Evolutionary conservation across 2,797 vertebrate genomes (phyloP).

Genomic region (Arrhamphus sclerolepis): DNA sequence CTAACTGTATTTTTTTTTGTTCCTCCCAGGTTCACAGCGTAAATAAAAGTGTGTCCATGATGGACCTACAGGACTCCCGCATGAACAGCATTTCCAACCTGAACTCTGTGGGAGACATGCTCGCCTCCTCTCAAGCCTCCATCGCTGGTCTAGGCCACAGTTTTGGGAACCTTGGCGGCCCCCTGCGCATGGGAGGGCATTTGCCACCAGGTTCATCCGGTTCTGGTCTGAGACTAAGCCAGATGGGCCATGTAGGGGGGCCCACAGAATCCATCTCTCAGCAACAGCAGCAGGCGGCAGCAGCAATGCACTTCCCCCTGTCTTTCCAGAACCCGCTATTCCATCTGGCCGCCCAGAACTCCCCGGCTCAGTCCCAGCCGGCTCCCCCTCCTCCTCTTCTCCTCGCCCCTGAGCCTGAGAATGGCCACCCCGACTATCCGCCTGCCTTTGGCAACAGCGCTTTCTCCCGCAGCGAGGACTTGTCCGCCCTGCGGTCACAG

Average conservation of each 20-base stretch:
- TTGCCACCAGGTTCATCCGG: conserved; percentile 83
- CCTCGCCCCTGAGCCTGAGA: conserved; percentile 84
- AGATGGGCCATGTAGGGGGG: conserved; percentile 89
- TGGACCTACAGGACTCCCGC: conserved; percentile 95
- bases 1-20: background rate
- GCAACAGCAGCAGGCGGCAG: conserved; percentile 87
- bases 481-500: conserved; percentile 86
- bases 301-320: conserved; percentile 89
- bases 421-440: conserved; percentile 86
- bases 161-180: conserved; percentile 84
- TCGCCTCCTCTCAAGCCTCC: conserved; percentile 92
- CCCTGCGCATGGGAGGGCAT: conserved; percentile 88
- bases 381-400: conserved; percentile 77
- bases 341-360: conserved; percentile 93
- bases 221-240: conserved; percentile 87
- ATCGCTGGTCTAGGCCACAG: conserved; percentile 86
- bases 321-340: conserved; percentile 98
- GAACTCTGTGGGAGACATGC: conserved; percentile 90
- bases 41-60: conserved; percentile 97
- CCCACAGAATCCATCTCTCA: conserved; percentile 91
- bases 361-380: conserved; percentile 73
- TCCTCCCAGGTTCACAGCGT: conserved; percentile 87
- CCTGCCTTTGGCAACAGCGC: conserved; percentile 88
- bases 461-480: conserved; percentile 95
- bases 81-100: conserved; percentile 97